Evolutionary conservation across 2,113 vertebrate genomes (phyloP).

Genomic region (Hemiscyllium ocellatum): DNA sequence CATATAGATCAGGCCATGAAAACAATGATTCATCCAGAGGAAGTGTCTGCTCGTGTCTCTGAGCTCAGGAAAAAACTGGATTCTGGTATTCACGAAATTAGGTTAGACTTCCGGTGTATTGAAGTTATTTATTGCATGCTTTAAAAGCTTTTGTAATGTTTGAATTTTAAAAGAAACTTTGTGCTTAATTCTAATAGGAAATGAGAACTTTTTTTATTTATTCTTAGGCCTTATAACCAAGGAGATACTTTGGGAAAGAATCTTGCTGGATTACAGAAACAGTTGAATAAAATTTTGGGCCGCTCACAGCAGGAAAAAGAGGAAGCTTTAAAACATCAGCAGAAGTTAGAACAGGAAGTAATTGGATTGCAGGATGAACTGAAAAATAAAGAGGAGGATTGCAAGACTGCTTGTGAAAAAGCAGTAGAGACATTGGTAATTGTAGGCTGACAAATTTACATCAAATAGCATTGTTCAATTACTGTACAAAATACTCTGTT

Average conservation of each 20-base stretch:
- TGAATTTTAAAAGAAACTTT: neutral
- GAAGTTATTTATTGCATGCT: neutral
- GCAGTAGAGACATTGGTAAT: constrained; percentile 50
- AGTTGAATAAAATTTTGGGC: constrained; percentile 55
- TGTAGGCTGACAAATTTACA: too few relatives aligned
- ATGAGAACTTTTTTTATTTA: neutral
- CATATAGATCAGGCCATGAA: constrained; percentile 54
- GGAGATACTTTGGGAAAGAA: constrained; percentile 59
- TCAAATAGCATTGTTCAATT: neutral
- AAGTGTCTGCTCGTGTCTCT: constrained; percentile 52
- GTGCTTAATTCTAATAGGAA: neutral
- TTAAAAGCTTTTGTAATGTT: neutral
- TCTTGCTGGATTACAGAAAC: constrained; percentile 60
- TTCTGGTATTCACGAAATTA: constrained; percentile 53
- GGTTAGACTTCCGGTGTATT: constrained; percentile 51
- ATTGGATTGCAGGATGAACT: constrained; percentile 57
- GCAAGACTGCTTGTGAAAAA: constrained; percentile 56
- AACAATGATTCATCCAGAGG: constrained; percentile 59
- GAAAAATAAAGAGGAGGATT: constrained; percentile 56
- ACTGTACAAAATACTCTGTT: neutral
- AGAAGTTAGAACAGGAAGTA: constrained; percentile 57
- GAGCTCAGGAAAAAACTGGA: constrained; percentile 59
- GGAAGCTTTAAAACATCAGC: constrained; percentile 54
- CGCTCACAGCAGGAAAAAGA: constrained; percentile 56
- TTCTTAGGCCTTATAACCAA: constrained; percentile 51